phyloP scores from a whole-genome alignment of 2,888 invertebrate species.

The Diarsia rubi region DNA sequence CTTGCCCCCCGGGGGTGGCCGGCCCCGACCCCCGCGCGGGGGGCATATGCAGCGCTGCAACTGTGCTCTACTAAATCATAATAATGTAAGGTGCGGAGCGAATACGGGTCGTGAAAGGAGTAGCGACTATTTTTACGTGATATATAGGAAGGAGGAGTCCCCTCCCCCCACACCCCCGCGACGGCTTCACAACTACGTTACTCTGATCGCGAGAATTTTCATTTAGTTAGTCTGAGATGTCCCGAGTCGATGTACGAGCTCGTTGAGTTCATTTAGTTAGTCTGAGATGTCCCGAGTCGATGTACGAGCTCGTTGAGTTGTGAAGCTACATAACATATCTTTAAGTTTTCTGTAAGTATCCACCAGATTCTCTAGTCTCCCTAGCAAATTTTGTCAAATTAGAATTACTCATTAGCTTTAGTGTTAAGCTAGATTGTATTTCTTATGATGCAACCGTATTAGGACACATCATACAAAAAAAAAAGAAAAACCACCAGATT shows the following conservation, averaged over 20 bases:
- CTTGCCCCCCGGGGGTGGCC: conserved; percentile 63
- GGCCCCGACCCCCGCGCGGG: conserved; percentile 39
- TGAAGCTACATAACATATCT: neutral
- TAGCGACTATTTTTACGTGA: conserved; percentile 70
- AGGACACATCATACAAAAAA: no score
- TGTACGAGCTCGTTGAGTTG: neutral
- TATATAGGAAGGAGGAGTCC: conserved; percentile 56
- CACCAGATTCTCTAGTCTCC: no score
- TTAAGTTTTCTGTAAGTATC: neutral
- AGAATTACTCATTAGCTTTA: no score
- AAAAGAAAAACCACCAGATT: no score
- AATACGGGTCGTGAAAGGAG: conserved; percentile 71
- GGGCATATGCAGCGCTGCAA: conserved; percentile 85
- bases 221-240: conserved; percentile 27
- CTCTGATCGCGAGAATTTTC: conserved; percentile 50
- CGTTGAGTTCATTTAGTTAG: conserved; percentile 23
- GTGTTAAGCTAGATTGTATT: no score
- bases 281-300: conserved; percentile 3
- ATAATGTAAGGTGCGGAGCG: conserved; percentile 86
- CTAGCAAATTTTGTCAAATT: no score
- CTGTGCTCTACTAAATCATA: conserved; percentile 88
- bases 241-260: neutral
- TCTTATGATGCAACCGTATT: no score
- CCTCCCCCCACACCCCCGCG: conserved; percentile 29
- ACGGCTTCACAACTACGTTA: conserved; percentile 33